Percentiles rank a stretch among this genome's conserved stretches.
Conservation (phyloP, 2,888 invertebrate genomes). For the Hemithea aestivaria region DNA sequence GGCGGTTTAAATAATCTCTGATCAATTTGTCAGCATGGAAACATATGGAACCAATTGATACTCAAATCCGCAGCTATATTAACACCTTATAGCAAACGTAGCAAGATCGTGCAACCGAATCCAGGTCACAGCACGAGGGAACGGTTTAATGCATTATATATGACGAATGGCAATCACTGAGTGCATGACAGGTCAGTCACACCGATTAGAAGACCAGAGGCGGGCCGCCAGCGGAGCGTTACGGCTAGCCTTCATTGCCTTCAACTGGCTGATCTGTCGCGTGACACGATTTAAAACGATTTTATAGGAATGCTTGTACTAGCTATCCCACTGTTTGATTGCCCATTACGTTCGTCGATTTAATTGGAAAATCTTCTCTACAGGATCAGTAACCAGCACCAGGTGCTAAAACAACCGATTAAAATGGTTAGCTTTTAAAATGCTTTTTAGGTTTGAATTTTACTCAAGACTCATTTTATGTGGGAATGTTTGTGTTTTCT, state of each 20-base stretch:
- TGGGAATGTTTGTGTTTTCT: no score
- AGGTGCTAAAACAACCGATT: no score
- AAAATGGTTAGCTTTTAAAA: no score
- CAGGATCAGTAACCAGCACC: no score
- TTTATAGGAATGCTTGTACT: slow-evolving; percentile 7
- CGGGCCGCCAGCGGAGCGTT: slow-evolving; percentile 31
- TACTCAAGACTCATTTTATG: no score
- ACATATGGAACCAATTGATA: no score
- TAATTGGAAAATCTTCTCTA: no score
- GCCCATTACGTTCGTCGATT: not conserved
- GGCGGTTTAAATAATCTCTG: no score
- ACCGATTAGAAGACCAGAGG: slow-evolving; percentile 36
- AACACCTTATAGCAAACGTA: slow-evolving; percentile 22
- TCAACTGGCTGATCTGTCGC: slow-evolving; percentile 13
- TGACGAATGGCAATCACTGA: slow-evolving; percentile 41
- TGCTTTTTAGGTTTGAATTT: no score
- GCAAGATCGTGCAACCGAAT: slow-evolving; percentile 23
- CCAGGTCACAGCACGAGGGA: slow-evolving; percentile 36
- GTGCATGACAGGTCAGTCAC: slow-evolving; percentile 49
- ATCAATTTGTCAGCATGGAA: no score
- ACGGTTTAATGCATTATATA: slow-evolving; percentile 39
- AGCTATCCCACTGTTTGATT: slow-evolving; percentile 6
- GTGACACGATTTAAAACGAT: slow-evolving; percentile 12
- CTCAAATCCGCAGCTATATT: slow-evolving; percentile 1
- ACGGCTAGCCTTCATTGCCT: slow-evolving; percentile 30